Evolutionary conservation across 1,140 invertebrate genomes (phyloP).

Genomic region (Drosophila pruinosa): DNA sequence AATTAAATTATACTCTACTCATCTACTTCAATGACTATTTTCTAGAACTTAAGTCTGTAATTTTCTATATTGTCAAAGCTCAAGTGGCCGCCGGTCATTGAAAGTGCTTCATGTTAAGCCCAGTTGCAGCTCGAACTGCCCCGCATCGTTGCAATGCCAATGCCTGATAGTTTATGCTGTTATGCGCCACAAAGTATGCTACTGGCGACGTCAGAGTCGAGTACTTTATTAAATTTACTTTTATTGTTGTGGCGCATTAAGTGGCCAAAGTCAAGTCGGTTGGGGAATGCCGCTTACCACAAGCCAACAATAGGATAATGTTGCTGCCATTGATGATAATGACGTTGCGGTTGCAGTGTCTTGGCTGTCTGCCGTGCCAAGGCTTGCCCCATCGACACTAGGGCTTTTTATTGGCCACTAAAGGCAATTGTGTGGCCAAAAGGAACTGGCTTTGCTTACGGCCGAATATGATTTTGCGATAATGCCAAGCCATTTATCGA

Average conservation of each 20-base stretch:
- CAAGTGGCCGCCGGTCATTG: conserved; percentile 54
- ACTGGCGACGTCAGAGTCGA: conserved; percentile 57
- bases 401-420: conserved; percentile 65
- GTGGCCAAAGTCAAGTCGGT: conserved; percentile 60
- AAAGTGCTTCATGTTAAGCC: too few species aligned
- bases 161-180: conserved; percentile 65
- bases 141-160: conserved; percentile 28
- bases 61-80: conserved; percentile 71
- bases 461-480: conserved; percentile 59
- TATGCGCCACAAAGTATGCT: conserved; percentile 75
- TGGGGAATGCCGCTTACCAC: conserved; percentile 43
- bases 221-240: conserved; percentile 79
- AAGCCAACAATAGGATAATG: conserved; percentile 24
- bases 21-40: too few species aligned
- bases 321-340: conserved; percentile 44
- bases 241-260: conserved; percentile 79
- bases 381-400: neutral
- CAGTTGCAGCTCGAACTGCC: conserved; percentile 12
- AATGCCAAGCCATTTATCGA: conserved; percentile 44
- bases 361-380: neutral
- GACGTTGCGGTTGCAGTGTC: conserved; percentile 40
- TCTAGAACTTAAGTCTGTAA: conserved; percentile 50
- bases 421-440: conserved; percentile 68
- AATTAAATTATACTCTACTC: too few species aligned
- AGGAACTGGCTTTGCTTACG: conserved; percentile 48